Evolutionary conservation across 1,140 invertebrate genomes (phyloP).

Genomic region (Eriosoma lanigerum): DNA sequence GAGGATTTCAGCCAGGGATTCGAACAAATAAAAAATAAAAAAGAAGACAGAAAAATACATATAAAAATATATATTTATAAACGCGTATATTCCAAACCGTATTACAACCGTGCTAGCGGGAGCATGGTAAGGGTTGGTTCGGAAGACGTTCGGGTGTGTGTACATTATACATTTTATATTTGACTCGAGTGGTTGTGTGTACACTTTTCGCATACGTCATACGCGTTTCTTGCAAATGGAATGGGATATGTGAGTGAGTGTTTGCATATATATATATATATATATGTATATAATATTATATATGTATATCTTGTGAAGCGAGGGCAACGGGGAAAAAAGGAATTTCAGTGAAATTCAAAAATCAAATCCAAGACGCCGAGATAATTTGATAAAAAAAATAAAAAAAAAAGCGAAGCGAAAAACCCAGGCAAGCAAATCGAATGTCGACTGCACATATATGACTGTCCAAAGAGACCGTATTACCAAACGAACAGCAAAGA

Average conservation of each 20-base stretch:
- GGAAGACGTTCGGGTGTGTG: constrained; percentile 30
- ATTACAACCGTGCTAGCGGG: constrained; percentile 17
- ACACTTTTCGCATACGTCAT: constrained; percentile 32
- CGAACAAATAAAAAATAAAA: constrained; percentile 18
- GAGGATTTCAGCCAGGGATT: constrained; percentile 41
- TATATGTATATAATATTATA: too few relatives aligned
- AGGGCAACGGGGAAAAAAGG: constrained; percentile 10
- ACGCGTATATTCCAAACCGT: constrained; percentile 14
- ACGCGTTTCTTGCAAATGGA: constrained; percentile 34
- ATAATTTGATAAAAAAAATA: constrained; percentile 42
- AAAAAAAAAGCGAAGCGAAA: constrained; percentile 21
- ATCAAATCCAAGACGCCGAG: constrained; percentile 49
- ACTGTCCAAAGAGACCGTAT: constrained; percentile 45
- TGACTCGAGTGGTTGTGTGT: constrained; percentile 41
- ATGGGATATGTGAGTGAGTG: neutral
- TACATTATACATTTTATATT: constrained; percentile 42
- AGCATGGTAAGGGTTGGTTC: neutral
- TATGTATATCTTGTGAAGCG: neutral
- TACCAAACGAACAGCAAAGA: constrained; percentile 13
- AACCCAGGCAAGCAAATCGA: constrained; percentile 45
- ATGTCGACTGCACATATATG: constrained; percentile 46
- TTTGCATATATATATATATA: neutral
- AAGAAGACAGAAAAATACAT: neutral
- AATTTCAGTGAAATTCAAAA: constrained; percentile 46
- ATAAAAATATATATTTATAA: constrained; percentile 20